Percentiles rank a stretch among this genome's conserved stretches.
These are phyloP conservation scores for Zaprionus nigranus DNA, from an alignment of 1,140 invertebrate species.

Conservation along the genomic window DNA sequence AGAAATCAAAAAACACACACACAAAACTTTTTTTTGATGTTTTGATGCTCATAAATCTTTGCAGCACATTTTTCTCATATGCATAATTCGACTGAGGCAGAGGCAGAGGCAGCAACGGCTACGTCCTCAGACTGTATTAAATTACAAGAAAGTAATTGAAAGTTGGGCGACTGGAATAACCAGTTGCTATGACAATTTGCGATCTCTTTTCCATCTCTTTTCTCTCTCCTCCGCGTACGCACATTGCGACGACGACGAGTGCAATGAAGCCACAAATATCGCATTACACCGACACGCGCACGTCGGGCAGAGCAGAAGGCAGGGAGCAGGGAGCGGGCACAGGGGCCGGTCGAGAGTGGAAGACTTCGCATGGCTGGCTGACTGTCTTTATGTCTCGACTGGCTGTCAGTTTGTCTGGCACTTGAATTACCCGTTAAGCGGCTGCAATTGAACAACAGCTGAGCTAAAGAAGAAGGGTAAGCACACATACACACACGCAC, in stretches of 20 bases:
- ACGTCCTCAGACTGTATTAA: constrained; percentile 30
- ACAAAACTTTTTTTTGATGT: constrained; percentile 29
- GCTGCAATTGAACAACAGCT: constrained; percentile 45
- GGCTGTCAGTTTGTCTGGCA: constrained; percentile 25
- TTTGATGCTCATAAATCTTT: constrained; percentile 39
- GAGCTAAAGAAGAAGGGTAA: constrained; percentile 25
- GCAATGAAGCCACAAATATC: constrained; percentile 78
- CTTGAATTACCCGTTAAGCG: constrained; percentile 49
- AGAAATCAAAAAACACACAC: constrained; percentile 16
- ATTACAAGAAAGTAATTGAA: constrained; percentile 55
- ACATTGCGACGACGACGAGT: constrained; percentile 42
- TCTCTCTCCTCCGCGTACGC: constrained; percentile 2
- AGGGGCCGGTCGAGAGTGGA: neutral
- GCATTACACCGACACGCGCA: constrained; percentile 53
- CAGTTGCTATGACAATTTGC: constrained; percentile 50
- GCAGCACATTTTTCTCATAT: constrained; percentile 17
- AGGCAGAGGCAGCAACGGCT: neutral
- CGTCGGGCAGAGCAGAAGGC: too few relatives aligned
- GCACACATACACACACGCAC: neutral
- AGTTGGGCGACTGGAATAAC: constrained; percentile 60
- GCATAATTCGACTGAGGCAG: constrained; percentile 32
- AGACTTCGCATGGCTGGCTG: constrained; percentile 11
- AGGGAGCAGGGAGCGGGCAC: neutral
- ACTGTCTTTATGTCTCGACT: neutral
- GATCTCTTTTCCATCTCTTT: constrained; percentile 43